A percentile compares a stretch with the other conserved stretches of the same genome.
These are phyloP conservation scores for Norana najaformis DNA, from an alignment of 2,888 invertebrate genomes.

Conservation along the genomic window DNA sequence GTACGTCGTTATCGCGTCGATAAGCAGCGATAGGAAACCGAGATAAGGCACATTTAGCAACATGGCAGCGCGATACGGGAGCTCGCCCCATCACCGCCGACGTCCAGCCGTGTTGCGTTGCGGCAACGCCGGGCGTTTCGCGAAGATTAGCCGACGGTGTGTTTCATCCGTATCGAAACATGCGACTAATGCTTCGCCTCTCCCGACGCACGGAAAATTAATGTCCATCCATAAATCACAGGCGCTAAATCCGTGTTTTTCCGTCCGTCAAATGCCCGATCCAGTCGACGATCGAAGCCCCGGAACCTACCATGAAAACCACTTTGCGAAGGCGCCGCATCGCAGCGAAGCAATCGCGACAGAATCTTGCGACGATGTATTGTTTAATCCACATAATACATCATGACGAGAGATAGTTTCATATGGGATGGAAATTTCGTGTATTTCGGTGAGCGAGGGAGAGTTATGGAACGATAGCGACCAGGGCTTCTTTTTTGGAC, in stretches of 20 bases:
- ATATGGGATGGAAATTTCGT: background rate
- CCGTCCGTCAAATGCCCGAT: background rate
- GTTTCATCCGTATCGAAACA: background rate
- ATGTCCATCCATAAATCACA: background rate
- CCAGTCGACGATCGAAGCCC: background rate
- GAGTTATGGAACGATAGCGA: too few relatives aligned
- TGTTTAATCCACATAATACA: background rate
- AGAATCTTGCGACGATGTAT: background rate
- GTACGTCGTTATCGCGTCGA: background rate
- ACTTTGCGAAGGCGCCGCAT: background rate
- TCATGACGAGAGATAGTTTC: background rate
- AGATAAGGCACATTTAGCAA: constrained; percentile 1
- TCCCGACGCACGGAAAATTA: background rate
- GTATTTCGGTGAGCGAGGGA: too few relatives aligned
- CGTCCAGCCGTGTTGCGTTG: background rate
- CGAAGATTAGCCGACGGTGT: background rate
- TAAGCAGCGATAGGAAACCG: background rate
- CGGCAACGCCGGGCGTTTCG: background rate
- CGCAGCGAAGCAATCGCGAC: background rate
- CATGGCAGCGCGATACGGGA: background rate
- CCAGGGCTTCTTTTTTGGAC: too few relatives aligned
- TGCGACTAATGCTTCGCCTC: background rate
- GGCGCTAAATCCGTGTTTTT: background rate
- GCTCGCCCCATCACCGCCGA: too few relatives aligned
- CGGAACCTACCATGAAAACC: constrained; percentile 13